Percentiles rank a stretch among this genome's conserved stretches.
Conservation (phyloP, 2,888 invertebrate species). For the Dioctria linearis region DNA sequence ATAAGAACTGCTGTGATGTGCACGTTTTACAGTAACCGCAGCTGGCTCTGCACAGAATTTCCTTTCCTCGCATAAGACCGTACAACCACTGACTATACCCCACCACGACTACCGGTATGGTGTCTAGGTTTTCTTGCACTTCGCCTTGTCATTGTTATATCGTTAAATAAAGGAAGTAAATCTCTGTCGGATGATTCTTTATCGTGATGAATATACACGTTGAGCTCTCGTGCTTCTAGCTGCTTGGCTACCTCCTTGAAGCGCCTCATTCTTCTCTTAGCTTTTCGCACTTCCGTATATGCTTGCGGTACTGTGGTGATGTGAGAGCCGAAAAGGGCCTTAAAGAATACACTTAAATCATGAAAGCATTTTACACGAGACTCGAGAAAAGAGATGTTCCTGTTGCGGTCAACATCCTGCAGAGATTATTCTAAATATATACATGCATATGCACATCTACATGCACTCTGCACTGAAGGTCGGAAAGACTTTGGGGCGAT, state of each 20-base stretch:
- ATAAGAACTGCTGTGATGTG: not conserved
- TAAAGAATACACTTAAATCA: not conserved
- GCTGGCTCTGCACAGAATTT: not conserved
- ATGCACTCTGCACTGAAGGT: not conserved
- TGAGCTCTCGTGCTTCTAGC: conserved; percentile 12
- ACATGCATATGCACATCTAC: not conserved
- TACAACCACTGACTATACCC: not conserved
- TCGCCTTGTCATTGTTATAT: conserved; percentile 38
- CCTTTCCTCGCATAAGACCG: not conserved
- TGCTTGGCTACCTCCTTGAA: conserved; percentile 1
- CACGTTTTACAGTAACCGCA: not conserved
- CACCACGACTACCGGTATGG: not conserved
- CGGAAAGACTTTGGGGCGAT: not conserved
- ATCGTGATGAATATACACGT: conserved; percentile 39
- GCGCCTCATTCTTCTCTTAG: not conserved
- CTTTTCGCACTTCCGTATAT: not conserved
- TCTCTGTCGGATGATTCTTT: conserved; percentile 44
- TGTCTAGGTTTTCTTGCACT: conserved; percentile 16
- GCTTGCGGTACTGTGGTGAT: not conserved
- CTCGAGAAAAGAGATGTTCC: not conserved
- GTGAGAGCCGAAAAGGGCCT: not conserved
- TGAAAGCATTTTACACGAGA: not conserved
- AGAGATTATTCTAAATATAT: not conserved
- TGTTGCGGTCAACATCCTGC: conserved; percentile 9
- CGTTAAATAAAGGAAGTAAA: conserved; percentile 48